Evolutionary conservation across 2,888 invertebrate species (phyloP).

Genomic region (Gisinianus flammeolus): DNA sequence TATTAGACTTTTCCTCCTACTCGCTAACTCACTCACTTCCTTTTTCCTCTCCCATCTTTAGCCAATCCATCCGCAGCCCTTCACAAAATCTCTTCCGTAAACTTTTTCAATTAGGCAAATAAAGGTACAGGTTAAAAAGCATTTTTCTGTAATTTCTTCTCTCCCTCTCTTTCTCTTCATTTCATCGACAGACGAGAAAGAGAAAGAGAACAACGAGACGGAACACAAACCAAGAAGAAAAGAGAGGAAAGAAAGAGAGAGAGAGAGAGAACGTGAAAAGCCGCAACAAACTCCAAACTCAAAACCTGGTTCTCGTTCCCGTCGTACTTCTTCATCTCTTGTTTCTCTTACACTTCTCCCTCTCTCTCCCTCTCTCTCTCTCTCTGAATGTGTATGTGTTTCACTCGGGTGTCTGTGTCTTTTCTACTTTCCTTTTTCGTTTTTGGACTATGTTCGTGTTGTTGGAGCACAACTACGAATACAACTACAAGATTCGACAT

Average conservation of each 20-base stretch:
- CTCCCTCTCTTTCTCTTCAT: slow-evolving; percentile 38
- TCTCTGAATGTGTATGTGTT: too few relatives aligned
- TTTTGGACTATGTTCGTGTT: too few relatives aligned
- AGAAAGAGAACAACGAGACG: not conserved
- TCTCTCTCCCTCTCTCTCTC: slow-evolving; percentile 14
- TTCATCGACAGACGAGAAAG: slow-evolving; percentile 30
- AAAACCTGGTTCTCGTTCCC: slow-evolving; percentile 20
- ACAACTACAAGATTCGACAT: not conserved
- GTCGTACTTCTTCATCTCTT: not conserved
- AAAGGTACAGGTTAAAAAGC: slow-evolving; percentile 59
- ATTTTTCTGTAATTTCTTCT: slow-evolving; percentile 57
- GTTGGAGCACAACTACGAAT: not conserved
- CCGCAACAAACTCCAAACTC: slow-evolving; percentile 40
- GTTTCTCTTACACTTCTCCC: not conserved
- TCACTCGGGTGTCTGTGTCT: too few relatives aligned
- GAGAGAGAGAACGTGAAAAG: slow-evolving; percentile 29
- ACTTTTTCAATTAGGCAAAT: slow-evolving; percentile 60
- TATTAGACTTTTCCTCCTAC: slow-evolving; percentile 22
- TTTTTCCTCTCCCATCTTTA: slow-evolving; percentile 32
- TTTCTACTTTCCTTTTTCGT: slow-evolving; percentile 15
- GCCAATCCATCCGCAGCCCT: slow-evolving; percentile 26
- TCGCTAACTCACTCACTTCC: slow-evolving; percentile 38
- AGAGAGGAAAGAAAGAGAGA: not conserved
- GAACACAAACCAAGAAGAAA: too few relatives aligned
- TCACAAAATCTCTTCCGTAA: slow-evolving; percentile 53